Evolutionary conservation across 2,888 invertebrate species (phyloP), one percentile per base, ranked within the genome.

Genomic region (Epinotia ramella): DNA sequence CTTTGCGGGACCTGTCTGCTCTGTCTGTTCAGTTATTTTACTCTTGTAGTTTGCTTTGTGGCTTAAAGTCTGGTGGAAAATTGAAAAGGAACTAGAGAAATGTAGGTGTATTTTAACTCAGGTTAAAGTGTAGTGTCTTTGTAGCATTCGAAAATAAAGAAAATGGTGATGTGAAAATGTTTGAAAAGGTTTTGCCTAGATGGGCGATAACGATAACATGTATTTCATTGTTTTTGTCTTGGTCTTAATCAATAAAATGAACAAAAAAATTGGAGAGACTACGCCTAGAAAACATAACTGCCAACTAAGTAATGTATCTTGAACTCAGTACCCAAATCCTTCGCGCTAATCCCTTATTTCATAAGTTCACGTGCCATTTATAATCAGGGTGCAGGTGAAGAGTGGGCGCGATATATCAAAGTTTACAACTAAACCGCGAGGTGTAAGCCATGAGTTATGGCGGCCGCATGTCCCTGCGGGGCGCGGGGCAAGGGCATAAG

Each of bases 391-490:
- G 88, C 91, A 91, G 91, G 91, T 90, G 88, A 86, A 84, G 84
- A 83, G 78, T 82, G 77, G 81, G 84, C 85, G 86, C 84, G 82
- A 89, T 93, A 90, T 92, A 91, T 92, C 93, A 92, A 90, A 92
- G 92, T 93, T 93, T 90, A 90, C 86, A 88, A 92, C 86, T 92
- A 88, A 88, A 86, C 90, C 88, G 84, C 87, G 88, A 85, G 91
- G 91, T 91, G 91, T 83, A 88, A 85, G 86, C 84, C 87, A 91
- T 92, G 93, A 92, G 89, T 92, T 91, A 92, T 91, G 91, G 82
- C 87, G 86, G 91, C 92, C 92, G 89, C 93, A 90, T 85, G 86
- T 86, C 86, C 86, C 82, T 79, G 65, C 70, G 75, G 83, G 69
- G 56, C 65, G 66, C 9, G 12, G 44, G 79, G 73, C 28, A 7